These are phyloP conservation scores for Pandemis heparana DNA, from an alignment of 2,888 invertebrate genomes.

Conservation along the genomic window DNA sequence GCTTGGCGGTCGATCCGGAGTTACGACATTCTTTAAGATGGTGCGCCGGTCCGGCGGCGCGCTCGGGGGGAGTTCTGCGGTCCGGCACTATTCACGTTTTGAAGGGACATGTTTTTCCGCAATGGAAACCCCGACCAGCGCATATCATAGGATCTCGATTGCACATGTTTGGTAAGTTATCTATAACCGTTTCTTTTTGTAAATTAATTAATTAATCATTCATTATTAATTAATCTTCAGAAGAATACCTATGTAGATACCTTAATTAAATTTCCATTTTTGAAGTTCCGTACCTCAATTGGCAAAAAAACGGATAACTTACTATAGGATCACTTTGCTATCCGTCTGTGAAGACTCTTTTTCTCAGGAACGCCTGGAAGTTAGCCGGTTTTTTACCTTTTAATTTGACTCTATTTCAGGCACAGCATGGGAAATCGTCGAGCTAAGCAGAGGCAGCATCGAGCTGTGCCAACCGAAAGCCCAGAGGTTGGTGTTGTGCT, in stretches of 20 bases:
- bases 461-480: conserved; percentile 78
- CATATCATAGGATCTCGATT: conserved; percentile 87
- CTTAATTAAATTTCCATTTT: too few relatives aligned
- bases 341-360: too few relatives aligned
- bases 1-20: conserved; percentile 88
- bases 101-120: conserved; percentile 89
- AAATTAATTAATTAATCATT: too few relatives aligned
- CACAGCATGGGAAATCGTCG: conserved; percentile 73
- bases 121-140: conserved; percentile 87
- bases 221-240: neutral
- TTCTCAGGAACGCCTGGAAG: too few relatives aligned
- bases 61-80: conserved; percentile 72
- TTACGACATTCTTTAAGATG: conserved; percentile 86
- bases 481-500: conserved; percentile 75
- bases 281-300: too few relatives aligned
- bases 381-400: too few relatives aligned
- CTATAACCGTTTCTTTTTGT: neutral
- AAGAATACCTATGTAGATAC: too few relatives aligned
- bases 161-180: conserved; percentile 80
- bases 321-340: too few relatives aligned
- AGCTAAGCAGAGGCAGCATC: conserved; percentile 76
- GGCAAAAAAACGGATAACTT: too few relatives aligned
- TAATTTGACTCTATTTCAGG: conserved; percentile 57
- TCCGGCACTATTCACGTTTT: conserved; percentile 86
- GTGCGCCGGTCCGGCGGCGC: conserved; percentile 86